Conservation (phyloP, 2,113 vertebrate species). For the Chaenogobius annularis region DNA sequence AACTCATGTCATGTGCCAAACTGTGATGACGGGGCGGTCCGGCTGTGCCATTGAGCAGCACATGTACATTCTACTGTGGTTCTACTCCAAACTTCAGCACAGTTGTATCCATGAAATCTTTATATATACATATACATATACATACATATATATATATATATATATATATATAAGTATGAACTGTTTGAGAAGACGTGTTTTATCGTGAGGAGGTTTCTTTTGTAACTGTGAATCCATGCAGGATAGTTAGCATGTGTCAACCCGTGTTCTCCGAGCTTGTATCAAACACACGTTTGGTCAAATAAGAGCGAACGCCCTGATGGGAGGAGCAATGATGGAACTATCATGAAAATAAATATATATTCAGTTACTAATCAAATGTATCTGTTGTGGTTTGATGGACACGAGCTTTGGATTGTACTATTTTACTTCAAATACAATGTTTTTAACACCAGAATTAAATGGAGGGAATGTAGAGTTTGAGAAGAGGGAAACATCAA, state of each 20-base stretch:
- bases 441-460: background rate
- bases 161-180: constrained; percentile 21
- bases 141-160: background rate
- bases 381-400: constrained; percentile 50
- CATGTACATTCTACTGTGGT: constrained; percentile 41
- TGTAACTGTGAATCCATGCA: constrained; percentile 60
- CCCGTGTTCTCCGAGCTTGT: constrained; percentile 58
- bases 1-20: constrained; percentile 53
- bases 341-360: constrained; percentile 22
- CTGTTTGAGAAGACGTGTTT: constrained; percentile 40
- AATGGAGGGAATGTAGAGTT: background rate
- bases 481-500: background rate
- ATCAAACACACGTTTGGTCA: constrained; percentile 38
- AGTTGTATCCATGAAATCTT: constrained; percentile 36
- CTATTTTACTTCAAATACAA: constrained; percentile 60
- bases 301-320: constrained; percentile 27
- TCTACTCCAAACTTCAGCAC: constrained; percentile 36
- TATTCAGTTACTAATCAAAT: constrained; percentile 46
- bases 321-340: constrained; percentile 15
- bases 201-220: constrained; percentile 55
- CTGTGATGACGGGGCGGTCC: constrained; percentile 54
- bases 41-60: constrained; percentile 67
- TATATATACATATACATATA: background rate
- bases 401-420: constrained; percentile 60
- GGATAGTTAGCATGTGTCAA: constrained; percentile 64